phyloP scores from a whole-genome alignment of 2,888 invertebrate species.

The Willowsia nigromaculata region DNA sequence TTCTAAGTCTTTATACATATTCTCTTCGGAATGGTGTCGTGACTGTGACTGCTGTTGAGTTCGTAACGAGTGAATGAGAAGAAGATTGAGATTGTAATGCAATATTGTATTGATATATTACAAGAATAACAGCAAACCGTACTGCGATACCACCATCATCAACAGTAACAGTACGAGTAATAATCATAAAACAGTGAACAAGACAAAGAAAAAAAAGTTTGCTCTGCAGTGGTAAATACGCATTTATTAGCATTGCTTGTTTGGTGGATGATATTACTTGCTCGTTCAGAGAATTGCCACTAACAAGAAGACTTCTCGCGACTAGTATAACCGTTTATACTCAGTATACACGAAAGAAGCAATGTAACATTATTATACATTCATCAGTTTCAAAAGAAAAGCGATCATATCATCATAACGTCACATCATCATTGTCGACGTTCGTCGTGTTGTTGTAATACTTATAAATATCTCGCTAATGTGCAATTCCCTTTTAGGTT shows the following conservation, averaged over 20 bases:
- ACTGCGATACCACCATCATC: conserved; percentile 15
- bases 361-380: conserved; percentile 24
- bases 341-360: background rate
- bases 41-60: background rate
- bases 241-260: conserved; percentile 28
- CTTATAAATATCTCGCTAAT: conserved; percentile 58
- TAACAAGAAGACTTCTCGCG: conserved; percentile 6
- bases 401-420: conserved; percentile 50
- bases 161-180: background rate
- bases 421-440: conserved; percentile 18
- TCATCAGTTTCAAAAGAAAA: conserved; percentile 56
- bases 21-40: background rate
- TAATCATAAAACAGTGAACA: conserved; percentile 45
- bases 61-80: conserved; percentile 23
- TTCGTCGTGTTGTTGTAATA: conserved; percentile 51
- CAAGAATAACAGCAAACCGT: conserved; percentile 22
- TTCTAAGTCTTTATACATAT: background rate
- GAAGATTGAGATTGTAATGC: conserved; percentile 52
- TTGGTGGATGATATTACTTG: conserved; percentile 39
- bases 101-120: conserved; percentile 54
- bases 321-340: background rate
- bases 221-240: background rate
- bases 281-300: conserved; percentile 20
- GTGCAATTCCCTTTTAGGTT: conserved; percentile 60
- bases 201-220: conserved; percentile 23